A percentile compares a stretch with the other conserved stretches of the same genome.
phyloP scores from a whole-genome alignment of 2,888 invertebrate species.

The Rhodophaea formosa region DNA sequence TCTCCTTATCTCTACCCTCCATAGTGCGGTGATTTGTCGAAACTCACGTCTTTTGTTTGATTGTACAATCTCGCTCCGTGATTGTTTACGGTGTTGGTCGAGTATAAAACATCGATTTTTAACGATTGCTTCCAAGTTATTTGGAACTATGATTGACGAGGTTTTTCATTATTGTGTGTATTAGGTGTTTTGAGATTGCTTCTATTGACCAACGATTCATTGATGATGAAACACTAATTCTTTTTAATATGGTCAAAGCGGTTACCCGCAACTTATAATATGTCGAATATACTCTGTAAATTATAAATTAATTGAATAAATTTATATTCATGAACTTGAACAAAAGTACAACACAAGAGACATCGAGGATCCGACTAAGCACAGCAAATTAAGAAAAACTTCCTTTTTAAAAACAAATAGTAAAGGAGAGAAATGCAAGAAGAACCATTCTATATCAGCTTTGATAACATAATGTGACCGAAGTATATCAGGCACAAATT shows the following conservation, averaged over 20 bases:
- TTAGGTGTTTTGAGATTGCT: not conserved
- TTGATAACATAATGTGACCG: too few relatives aligned
- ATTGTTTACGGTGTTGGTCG: slow-evolving; percentile 2
- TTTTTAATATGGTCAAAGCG: not conserved
- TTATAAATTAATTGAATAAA: too few relatives aligned
- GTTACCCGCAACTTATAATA: too few relatives aligned
- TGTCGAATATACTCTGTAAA: not conserved
- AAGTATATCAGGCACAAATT: too few relatives aligned
- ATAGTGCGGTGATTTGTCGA: slow-evolving; percentile 57
- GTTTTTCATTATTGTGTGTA: not conserved
- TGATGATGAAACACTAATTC: not conserved
- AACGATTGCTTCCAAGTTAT: not conserved
- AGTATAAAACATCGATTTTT: slow-evolving; percentile 2
- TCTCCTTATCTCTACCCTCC: too few relatives aligned
- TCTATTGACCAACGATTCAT: not conserved
- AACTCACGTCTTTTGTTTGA: slow-evolving; percentile 42
- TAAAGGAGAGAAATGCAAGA: too few relatives aligned
- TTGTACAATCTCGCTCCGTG: slow-evolving; percentile 1
- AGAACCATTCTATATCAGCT: too few relatives aligned
- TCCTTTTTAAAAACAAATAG: too few relatives aligned
- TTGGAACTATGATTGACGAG: not conserved
- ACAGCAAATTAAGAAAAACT: too few relatives aligned
- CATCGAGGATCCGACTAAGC: too few relatives aligned
- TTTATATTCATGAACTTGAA: too few relatives aligned
- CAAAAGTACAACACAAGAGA: too few relatives aligned